These are phyloP conservation scores for Clarias platycephalus DNA, from an alignment of 2,797 vertebrate species.

Conservation along the genomic window DNA sequence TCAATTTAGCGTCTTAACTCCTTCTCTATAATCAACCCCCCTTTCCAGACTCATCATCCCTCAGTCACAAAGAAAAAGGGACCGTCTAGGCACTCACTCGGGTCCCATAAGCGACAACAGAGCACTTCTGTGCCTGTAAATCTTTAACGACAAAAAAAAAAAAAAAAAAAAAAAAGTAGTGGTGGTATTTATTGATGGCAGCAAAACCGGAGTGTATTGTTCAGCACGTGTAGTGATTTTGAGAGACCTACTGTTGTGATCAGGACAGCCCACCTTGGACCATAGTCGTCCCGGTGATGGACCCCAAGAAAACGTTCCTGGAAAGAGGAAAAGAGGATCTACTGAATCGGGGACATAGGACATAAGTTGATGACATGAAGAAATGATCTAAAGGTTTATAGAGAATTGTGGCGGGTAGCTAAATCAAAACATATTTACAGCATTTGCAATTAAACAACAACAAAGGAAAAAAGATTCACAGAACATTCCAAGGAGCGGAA, in stretches of 20 bases:
- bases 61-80: conserved; percentile 53
- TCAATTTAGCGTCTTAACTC: conserved; percentile 13
- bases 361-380: neutral
- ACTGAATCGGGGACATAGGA: neutral
- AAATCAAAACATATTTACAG: conserved; percentile 13
- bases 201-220: conserved; percentile 71
- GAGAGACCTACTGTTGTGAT: conserved; percentile 60
- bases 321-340: neutral
- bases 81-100: conserved; percentile 12
- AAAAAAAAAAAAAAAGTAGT: conserved; percentile 72
- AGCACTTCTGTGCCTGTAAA: conserved; percentile 74
- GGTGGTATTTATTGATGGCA: conserved; percentile 77
- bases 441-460: neutral
- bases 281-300: neutral
- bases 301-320: neutral
- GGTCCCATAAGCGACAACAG: conserved; percentile 26
- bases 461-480: neutral
- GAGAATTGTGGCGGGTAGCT: conserved; percentile 11
- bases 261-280: neutral
- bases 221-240: conserved; percentile 65
- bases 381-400: conserved; percentile 25
- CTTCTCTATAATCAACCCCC: neutral
- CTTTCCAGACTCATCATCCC: conserved; percentile 32
- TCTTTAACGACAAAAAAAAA: conserved; percentile 75
- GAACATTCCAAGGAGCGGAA: conserved; percentile 16